phyloP scores from a whole-genome alignment of 2,888 invertebrate species.

The Heliconius cydno region DNA sequence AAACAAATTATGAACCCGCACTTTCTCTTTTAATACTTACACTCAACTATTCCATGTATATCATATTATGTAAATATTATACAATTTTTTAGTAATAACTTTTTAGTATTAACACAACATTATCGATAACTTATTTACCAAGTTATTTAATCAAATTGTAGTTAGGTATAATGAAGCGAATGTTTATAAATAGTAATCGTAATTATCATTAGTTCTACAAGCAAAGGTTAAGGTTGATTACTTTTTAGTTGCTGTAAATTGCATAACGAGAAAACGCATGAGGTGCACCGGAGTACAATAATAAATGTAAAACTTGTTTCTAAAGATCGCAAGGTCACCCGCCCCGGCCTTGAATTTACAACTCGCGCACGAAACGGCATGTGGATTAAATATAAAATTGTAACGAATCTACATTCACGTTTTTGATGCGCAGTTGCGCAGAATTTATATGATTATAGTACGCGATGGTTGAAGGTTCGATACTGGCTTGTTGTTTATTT shows the following conservation, averaged over 20 bases:
- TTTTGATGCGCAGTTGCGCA: background rate
- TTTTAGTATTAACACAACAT: background rate
- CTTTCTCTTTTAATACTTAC: too few relatives aligned
- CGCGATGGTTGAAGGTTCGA: background rate
- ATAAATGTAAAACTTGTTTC: conserved; percentile 34
- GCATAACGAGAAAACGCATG: conserved; percentile 14
- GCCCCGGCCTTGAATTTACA: conserved; percentile 33
- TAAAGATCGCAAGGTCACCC: conserved; percentile 33
- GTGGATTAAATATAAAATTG: background rate
- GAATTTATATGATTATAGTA: background rate
- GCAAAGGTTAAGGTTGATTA: conserved; percentile 15
- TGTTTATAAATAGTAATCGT: conserved; percentile 3
- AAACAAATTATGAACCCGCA: too few relatives aligned
- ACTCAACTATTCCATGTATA: background rate
- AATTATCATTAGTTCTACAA: background rate
- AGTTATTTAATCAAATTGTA: background rate
- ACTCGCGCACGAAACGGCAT: background rate
- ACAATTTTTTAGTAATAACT: background rate
- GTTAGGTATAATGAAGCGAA: background rate
- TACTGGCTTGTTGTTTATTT: background rate
- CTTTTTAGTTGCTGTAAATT: conserved; percentile 5
- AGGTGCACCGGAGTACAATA: conserved; percentile 11
- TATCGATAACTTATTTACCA: background rate
- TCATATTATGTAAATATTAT: background rate
- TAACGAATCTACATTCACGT: background rate